Base-by-base conservation (phyloP, 92 coral and sea anemone species). In the Porites divaricata region DNA sequence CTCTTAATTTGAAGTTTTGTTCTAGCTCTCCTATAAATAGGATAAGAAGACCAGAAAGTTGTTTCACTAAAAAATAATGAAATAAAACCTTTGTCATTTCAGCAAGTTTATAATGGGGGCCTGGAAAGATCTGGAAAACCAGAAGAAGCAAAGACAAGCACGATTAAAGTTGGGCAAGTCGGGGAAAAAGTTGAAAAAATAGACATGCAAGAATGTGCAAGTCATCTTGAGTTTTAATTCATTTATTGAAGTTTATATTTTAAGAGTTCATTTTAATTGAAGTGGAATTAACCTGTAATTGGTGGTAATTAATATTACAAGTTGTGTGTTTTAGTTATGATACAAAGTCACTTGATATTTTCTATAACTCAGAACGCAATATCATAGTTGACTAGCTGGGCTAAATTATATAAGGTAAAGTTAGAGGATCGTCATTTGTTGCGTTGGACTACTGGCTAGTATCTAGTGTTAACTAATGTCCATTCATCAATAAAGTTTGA, bases 61-160 rank as follows among this genome's bases (percentile, higher is more conserved):
- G 77, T 45, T 41, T 48, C 72, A 67, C 35, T 67, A 6, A 24
- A 16, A 54, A 70, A n/a, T 45, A 20, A 10, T 35, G 16, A 70
- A n/a, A 48, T 9, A 21, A 13, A 72, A 14, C 13, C 59, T 28
- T 17, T 21, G 64, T 20, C 69, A 58, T 88, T 77, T 53, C 87
- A 93, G 96, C 70, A 80, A 80, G 61, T 90, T 78, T 73, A 71
- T 93, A 23, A 73, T 82, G 90, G 86, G 79, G 49, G 83, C 74
- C 25, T 88, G 85, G 86, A 85, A 74, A 58, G 91, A 88, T 59
- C 70, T 88, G 62, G 94, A 93, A 19, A 72, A 45, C 48, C 75
- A 80, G 23, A 90, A 86, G 89, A 93, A 88, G 75, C 88, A 81
- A 26, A 82, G 87, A 75, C 88, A 85, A 49, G 58, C 89, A 78